phyloP scores from a whole-genome alignment of 2,113 vertebrate species.

The Corvus cornix region DNA sequence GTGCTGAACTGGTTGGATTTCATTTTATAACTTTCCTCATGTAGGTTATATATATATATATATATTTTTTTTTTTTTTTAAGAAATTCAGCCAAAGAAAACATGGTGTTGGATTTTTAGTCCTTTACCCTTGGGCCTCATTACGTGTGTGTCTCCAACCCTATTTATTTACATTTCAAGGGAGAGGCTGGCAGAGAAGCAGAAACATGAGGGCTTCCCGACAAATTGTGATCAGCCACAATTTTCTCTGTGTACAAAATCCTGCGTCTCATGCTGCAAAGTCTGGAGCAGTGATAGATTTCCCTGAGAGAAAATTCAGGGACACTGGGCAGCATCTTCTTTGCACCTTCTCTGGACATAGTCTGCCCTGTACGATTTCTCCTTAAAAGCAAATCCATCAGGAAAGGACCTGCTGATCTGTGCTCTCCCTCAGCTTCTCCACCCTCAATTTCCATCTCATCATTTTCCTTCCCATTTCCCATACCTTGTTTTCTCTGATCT shows the following conservation, averaged over 20 bases:
- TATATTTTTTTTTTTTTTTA: not conserved
- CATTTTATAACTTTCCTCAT: not conserved
- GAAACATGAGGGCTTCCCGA: conserved; percentile 36
- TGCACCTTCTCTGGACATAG: not conserved
- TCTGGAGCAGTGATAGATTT: not conserved
- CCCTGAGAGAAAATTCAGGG: not conserved
- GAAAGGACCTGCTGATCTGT: not conserved
- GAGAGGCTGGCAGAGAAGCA: conserved; percentile 2
- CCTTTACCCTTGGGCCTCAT: conserved; percentile 56
- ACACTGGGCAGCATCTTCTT: not conserved
- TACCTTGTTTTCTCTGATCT: not conserved
- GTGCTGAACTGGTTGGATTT: not conserved
- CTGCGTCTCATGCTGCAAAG: not conserved
- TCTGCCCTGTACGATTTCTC: not conserved
- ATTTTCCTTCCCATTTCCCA: not conserved
- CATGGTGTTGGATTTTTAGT: conserved; percentile 17
- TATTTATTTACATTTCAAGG: conserved; percentile 72
- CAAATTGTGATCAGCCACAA: not conserved
- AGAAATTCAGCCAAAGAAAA: conserved; percentile 33
- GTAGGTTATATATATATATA: not conserved
- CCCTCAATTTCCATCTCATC: not conserved
- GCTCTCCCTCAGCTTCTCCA: not conserved
- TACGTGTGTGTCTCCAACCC: conserved; percentile 24
- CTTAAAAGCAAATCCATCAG: not conserved
- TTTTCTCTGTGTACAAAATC: not conserved